Base-by-base conservation (phyloP, 2,113 vertebrate genomes). In the Triplophysa siluroides region DNA sequence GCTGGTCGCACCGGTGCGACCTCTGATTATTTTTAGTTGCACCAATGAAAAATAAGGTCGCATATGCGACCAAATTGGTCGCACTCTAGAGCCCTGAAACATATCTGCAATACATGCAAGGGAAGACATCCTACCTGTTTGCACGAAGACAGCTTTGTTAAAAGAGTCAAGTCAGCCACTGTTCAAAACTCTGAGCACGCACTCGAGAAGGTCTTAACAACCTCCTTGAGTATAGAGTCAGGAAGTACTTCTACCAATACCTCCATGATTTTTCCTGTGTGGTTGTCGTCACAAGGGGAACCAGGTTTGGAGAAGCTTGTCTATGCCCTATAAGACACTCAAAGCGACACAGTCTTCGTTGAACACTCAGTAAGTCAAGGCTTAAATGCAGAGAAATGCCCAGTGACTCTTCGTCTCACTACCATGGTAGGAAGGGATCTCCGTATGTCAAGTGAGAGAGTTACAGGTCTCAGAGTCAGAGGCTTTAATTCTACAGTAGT, bases 201-300 rank as follows among this genome's bases (percentile, higher is more conserved):
- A 24, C 63, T 38, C 8, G 23, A 76, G 11, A 63, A 7, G 12
- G 16, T 23, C 12, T 2, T 3, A 29, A 47, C 29, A 50, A 50
- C 12, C 24, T 50, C 61, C 43, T 54, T 18, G 70, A 72, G 23
- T 19, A 24, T 72, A 56, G 24, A 54, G 4, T 26, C 29, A 11
- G 60, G 45, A 26, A 43, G 74, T 23, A 23, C n/a, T 11, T 19
- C n/a, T 38, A 24, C 61, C 45, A 62, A 62, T 26, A 62, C 33
- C 43, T 79, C 24, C 4, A 68, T 81, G 71, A 67, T 81, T 13
- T 50, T 75, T 29, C 79, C 47, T 67, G 52, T 81, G 16, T 81
- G 71, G 71, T 50, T 75, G 3, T 81, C 79, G 1, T 75, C 79
- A 6, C 45, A 61, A 16, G 60, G 18, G 0, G 18, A 81, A 5